These are phyloP conservation scores for Drosophila borealis DNA, from an alignment of 2,888 invertebrate species.

Conservation along the genomic window DNA sequence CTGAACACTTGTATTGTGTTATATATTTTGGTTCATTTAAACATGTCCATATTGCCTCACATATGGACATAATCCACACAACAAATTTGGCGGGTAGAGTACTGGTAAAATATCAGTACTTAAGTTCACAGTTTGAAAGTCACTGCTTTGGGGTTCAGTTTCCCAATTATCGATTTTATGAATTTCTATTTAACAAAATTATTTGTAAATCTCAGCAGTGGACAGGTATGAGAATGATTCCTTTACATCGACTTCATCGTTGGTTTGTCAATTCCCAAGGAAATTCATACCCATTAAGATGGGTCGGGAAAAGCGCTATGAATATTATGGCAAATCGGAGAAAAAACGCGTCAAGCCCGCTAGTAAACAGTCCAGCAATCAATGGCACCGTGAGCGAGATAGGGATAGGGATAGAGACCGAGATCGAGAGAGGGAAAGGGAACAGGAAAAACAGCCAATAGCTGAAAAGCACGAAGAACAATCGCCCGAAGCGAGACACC, in stretches of 20 bases:
- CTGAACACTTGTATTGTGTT: too few relatives aligned
- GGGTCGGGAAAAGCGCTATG: slow-evolving; percentile 9
- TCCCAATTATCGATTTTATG: too few relatives aligned
- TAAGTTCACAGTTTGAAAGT: too few relatives aligned
- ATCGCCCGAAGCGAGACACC: not conserved
- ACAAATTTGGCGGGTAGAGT: too few relatives aligned
- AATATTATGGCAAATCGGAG: slow-evolving; percentile 37
- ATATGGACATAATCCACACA: too few relatives aligned
- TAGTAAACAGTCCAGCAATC: slow-evolving; percentile 30
- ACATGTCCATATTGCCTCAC: too few relatives aligned
- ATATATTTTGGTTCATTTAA: too few relatives aligned
- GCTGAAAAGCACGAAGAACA: not conserved
- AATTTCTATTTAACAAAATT: not conserved
- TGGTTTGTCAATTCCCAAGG: slow-evolving; percentile 57
- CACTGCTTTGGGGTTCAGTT: too few relatives aligned
- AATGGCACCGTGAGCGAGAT: slow-evolving; percentile 27
- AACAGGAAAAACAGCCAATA: not conserved
- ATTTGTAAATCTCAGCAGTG: not conserved
- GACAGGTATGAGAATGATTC: slow-evolving; percentile 16
- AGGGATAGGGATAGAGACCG: not conserved
- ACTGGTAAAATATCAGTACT: too few relatives aligned
- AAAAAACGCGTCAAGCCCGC: slow-evolving; percentile 19
- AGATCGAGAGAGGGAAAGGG: not conserved
- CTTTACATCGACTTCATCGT: slow-evolving; percentile 71
- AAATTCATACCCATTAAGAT: slow-evolving; percentile 61